phyloP scores from a whole-genome alignment of 2,888 invertebrate genomes.

The Clepsis dumicolana region DNA sequence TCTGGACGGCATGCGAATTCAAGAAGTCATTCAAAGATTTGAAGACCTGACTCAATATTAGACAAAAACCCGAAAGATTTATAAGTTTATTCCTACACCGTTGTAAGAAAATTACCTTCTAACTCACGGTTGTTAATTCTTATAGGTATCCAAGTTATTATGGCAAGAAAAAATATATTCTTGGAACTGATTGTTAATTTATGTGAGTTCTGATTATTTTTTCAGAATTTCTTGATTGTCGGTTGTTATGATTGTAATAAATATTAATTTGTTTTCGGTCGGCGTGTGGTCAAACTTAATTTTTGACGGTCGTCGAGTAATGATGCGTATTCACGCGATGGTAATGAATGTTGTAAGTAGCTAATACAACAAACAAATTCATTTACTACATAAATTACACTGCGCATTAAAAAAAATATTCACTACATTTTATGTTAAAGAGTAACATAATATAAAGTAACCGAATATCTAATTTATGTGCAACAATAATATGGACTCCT shows the following conservation, averaged over 20 bases:
- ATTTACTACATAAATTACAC: constrained; percentile 22
- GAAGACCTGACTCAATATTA: too few relatives aligned
- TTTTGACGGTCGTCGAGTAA: constrained; percentile 65
- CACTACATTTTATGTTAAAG: too few relatives aligned
- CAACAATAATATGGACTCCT: too few relatives aligned
- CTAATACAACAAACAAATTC: constrained; percentile 44
- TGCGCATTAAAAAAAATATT: neutral
- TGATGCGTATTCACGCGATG: constrained; percentile 62
- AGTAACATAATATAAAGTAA: too few relatives aligned
- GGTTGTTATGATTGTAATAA: constrained; percentile 29
- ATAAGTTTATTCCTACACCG: too few relatives aligned
- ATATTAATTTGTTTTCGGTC: constrained; percentile 46
- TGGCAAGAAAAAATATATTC: constrained; percentile 2
- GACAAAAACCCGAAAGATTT: too few relatives aligned
- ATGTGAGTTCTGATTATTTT: constrained; percentile 22
- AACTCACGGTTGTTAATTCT: too few relatives aligned
- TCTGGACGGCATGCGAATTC: too few relatives aligned
- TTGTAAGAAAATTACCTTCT: too few relatives aligned
- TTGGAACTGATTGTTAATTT: constrained; percentile 11
- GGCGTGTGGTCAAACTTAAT: constrained; percentile 59
- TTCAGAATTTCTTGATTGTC: constrained; percentile 21
- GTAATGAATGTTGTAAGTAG: constrained; percentile 51
- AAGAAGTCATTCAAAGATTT: too few relatives aligned
- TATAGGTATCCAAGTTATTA: neutral
- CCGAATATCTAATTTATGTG: too few relatives aligned